Evolutionary conservation across 2,797 vertebrate genomes (phyloP), one percentile per base, ranked within the genome.

Genomic region (Eurystomus glaucurus): DNA sequence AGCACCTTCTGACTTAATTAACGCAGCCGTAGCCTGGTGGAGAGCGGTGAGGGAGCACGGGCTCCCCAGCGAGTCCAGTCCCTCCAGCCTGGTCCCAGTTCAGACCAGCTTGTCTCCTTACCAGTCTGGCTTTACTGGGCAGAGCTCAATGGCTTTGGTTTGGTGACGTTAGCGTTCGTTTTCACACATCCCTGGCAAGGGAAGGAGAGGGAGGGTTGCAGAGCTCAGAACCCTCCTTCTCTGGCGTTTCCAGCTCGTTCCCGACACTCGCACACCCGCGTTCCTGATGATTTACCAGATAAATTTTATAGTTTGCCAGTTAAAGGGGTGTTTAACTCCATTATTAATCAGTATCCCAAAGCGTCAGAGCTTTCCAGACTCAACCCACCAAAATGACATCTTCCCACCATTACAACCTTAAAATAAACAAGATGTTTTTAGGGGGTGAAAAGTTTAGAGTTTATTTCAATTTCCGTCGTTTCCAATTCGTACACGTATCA

Each of bases 381-480:
- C 1, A 7, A 43, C 58, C 61, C 86, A 62, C 39, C 88, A 62
- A 20, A 70, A 35, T 8, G 9, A 35, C 9, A 3, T n/a, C 10
- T 41, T 46, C n/a, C 68, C 43, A 17, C 64, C 17, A 11, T 31
- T 55, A 35, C 68, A 37, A 18, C 33, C n/a, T 37, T 33, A 18
- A 76, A 87, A 81, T 28, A 74, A 45, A 39, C 0, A 88, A 88
- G 70, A 90, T 25, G n/a, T 71, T 61, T 57, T 64, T 87, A 55
- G 71, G 97, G 98, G 98, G 93, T 97, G 80, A 96, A 90, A 83
- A 90, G 93, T 98, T 76, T 87, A 74, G 41, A 41, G 84, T 98
- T 97, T 95, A 91, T 98, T 99, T 98, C 94, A 95, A 93, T 88
- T 96, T 97, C 96, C 75, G 14, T 87, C 81, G 28, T 65, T 95